phyloP scores from a whole-genome alignment of 2,888 invertebrate genomes.

The Plusia festucae region DNA sequence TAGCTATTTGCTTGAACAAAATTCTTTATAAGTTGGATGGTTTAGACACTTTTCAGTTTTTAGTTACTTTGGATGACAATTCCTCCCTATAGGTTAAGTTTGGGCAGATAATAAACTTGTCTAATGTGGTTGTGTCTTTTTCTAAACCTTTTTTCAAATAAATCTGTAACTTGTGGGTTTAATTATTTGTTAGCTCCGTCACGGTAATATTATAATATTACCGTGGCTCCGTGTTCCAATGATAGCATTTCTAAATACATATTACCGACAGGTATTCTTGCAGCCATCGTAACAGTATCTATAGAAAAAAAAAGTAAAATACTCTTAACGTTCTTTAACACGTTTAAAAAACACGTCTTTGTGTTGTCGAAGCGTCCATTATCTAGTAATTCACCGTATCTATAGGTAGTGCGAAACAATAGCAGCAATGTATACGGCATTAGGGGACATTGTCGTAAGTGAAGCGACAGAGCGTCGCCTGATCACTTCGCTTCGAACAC shows the following conservation, averaged over 20 bases:
- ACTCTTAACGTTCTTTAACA: constrained; percentile 13
- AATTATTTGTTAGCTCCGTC: too few species aligned
- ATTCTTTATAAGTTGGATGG: too few species aligned
- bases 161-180: too few species aligned
- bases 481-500: constrained; percentile 56
- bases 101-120: too few species aligned
- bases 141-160: too few species aligned
- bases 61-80: too few species aligned
- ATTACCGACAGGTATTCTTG: neutral
- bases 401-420: constrained; percentile 46
- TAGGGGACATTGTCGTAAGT: constrained; percentile 50
- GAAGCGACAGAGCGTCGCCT: constrained; percentile 65
- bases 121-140: too few species aligned
- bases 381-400: constrained; percentile 42
- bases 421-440: constrained; percentile 44
- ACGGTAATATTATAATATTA: too few species aligned
- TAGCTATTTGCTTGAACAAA: too few species aligned
- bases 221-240: too few species aligned
- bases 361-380: constrained; percentile 47
- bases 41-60: too few species aligned
- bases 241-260: neutral
- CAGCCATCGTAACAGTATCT: neutral
- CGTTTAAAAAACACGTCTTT: constrained; percentile 33
- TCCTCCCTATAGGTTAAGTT: too few species aligned
- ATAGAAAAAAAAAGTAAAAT: constrained; percentile 5